These are phyloP conservation scores for Apis mellifera DNA, from an alignment of 1,140 invertebrate genomes.

Conservation along the genomic window Amel_HAv3.1 CM009938.2:2647001-2647500, in stretches of 20 bases:
- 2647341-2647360: not conserved
- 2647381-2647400: constrained; percentile 32
- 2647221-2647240: no score
- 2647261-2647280: no score
- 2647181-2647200: not conserved
- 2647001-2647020: constrained; percentile 47
- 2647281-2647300: no score
- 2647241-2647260: no score
- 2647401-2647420: constrained; percentile 35
- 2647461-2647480: constrained; percentile 49
- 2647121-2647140: not conserved
- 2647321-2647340: not conserved
- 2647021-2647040: constrained; percentile 35
- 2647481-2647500: constrained; percentile 46
- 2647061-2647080: constrained; percentile 34
- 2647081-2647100: constrained; percentile 2
- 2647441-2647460: constrained; percentile 46
- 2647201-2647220: not conserved
- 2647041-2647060: constrained; percentile 41
- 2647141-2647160: not conserved
- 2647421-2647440: constrained; percentile 44
- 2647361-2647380: not conserved
- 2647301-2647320: not conserved
- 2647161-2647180: not conserved
- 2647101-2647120: not conserved